Conservation (phyloP, 2,888 invertebrate species). For the Agrotis exclamationis region DNA sequence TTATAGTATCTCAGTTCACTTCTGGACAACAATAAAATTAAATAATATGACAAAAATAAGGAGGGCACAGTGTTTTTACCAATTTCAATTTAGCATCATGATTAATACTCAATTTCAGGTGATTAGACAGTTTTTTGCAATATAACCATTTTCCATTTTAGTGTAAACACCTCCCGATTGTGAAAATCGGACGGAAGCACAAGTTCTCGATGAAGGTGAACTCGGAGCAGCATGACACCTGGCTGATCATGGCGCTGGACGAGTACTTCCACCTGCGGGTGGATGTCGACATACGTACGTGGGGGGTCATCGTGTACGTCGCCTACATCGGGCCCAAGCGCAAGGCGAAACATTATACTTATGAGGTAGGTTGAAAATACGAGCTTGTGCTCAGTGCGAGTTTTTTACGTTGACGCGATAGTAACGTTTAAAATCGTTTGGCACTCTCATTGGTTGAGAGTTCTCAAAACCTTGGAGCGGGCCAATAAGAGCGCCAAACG, state of each 20-base stretch:
- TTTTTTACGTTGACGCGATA: no score
- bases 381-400: no score
- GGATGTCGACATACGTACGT: slow-evolving; percentile 80
- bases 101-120: no score
- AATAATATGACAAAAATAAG: no score
- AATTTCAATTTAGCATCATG: no score
- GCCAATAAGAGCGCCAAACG: no score
- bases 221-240: slow-evolving; percentile 80
- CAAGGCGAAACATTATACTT: slow-evolving; percentile 78
- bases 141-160: slow-evolving; percentile 65
- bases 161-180: slow-evolving; percentile 79
- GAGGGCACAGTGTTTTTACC: no score
- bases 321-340: slow-evolving; percentile 86
- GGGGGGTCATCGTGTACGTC: slow-evolving; percentile 82
- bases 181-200: slow-evolving; percentile 79
- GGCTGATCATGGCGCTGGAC: slow-evolving; percentile 79
- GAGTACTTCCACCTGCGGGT: slow-evolving; percentile 84
- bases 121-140: background rate
- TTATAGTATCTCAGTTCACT: no score
- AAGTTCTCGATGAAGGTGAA: slow-evolving; percentile 81
- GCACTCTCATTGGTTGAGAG: no score
- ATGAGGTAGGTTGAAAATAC: slow-evolving; percentile 73
- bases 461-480: no score
- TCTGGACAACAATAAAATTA: no score
- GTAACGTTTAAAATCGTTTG: no score